phyloP scores from a whole-genome alignment of 2,888 invertebrate genomes.

The Macrosiphum euphorbiae region DNA sequence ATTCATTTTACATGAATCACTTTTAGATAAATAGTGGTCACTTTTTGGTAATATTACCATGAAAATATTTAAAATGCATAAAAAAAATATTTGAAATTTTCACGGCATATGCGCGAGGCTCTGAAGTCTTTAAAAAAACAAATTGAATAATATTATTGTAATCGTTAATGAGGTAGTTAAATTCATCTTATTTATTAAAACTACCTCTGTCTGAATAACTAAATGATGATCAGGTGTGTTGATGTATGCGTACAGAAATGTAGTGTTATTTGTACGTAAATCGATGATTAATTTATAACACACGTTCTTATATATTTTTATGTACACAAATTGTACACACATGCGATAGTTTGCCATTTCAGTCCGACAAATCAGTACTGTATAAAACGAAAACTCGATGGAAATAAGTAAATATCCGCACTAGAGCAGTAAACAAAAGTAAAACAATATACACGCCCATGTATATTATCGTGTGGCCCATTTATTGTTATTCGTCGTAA shows the following conservation, averaged over 20 bases:
- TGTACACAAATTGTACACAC: not conserved
- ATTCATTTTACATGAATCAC: not conserved
- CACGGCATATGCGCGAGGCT: not conserved
- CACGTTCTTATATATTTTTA: not conserved
- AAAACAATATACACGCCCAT: not conserved
- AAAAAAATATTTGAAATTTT: not conserved
- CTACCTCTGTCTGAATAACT: not conserved
- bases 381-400: not conserved
- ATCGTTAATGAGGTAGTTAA: no score
- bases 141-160: not conserved
- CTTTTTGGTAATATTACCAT: not conserved
- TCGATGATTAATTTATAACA: not conserved
- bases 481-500: not conserved
- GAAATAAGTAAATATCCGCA: not conserved
- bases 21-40: not conserved
- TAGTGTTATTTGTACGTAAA: not conserved
- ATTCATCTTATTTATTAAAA: not conserved
- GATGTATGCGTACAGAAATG: not conserved
- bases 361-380: not conserved
- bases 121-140: not conserved
- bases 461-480: not conserved
- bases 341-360: not conserved
- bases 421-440: not conserved
- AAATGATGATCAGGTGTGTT: not conserved
- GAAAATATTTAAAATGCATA: not conserved